Conservation (phyloP, 92 coral and sea anemone species). For the Porites lobata region DNA sequence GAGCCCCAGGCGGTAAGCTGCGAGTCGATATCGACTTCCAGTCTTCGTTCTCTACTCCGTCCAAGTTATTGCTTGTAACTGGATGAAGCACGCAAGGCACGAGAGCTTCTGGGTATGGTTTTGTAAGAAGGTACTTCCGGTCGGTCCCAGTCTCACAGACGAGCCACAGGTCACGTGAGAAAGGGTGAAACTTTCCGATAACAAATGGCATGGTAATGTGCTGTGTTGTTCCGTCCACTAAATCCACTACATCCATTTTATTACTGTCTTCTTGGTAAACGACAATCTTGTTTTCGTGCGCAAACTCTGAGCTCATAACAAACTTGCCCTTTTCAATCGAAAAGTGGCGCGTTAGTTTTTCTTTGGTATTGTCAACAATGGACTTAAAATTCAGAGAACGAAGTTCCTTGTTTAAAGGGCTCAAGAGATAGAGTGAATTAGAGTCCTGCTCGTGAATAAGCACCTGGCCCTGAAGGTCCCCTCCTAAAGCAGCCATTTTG, state of each 20-base stretch:
- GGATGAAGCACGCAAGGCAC: constrained; percentile 92
- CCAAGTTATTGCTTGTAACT: constrained; percentile 65
- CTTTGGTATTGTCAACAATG: constrained; percentile 78
- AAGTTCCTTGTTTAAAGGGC: constrained; percentile 71
- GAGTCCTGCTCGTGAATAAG: constrained; percentile 88
- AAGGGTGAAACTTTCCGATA: constrained; percentile 91
- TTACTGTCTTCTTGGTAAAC: constrained; percentile 88
- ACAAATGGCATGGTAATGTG: constrained; percentile 97
- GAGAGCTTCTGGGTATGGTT: constrained; percentile 89
- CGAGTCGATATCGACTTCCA: constrained; percentile 90
- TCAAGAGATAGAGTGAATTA: constrained; percentile 74
- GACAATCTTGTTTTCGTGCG: constrained; percentile 84
- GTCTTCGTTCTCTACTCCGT: constrained; percentile 43
- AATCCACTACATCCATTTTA: constrained; percentile 84
- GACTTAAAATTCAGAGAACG: constrained; percentile 80
- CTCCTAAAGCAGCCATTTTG: constrained; percentile 91
- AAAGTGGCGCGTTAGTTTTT: constrained; percentile 93
- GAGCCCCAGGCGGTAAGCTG: constrained; percentile 70
- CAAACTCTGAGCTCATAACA: constrained; percentile 74
- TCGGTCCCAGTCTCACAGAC: constrained; percentile 95
- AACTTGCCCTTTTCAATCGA: constrained; percentile 77
- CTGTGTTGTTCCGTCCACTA: constrained; percentile 72
- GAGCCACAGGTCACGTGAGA: constrained; percentile 96
- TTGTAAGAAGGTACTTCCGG: constrained; percentile 88
- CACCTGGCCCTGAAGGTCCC: constrained; percentile 82